A percentile compares a stretch with the other conserved stretches of the same genome.
Evolutionary conservation across 2,113 vertebrate species (phyloP).

Genomic region (Actenoides lindsayi): DNA sequence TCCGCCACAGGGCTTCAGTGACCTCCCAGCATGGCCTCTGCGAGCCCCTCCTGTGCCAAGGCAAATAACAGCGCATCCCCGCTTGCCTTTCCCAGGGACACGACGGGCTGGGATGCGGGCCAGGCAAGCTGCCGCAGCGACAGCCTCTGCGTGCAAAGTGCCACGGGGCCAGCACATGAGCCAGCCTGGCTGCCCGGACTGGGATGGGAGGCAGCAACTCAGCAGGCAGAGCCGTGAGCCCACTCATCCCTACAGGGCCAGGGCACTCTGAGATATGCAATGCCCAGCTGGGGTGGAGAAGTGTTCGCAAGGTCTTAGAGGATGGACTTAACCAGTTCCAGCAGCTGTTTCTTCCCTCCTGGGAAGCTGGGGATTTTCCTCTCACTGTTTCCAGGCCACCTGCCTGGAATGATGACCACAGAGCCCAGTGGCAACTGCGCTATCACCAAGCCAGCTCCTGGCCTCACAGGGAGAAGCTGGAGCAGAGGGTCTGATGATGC

Average conservation of each 20-base stretch:
- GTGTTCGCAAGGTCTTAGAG: background rate
- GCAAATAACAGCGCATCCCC: background rate
- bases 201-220: background rate
- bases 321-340: background rate
- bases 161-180: background rate
- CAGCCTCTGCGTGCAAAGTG: background rate
- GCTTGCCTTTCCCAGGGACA: background rate
- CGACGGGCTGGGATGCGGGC: fast-evolving
- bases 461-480: background rate
- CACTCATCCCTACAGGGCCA: background rate
- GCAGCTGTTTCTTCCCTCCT: background rate
- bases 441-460: background rate
- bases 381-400: background rate
- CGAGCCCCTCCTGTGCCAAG: background rate
- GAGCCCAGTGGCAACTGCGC: background rate
- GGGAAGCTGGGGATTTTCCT: background rate
- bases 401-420: background rate
- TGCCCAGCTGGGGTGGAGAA: background rate
- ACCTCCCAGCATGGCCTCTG: background rate
- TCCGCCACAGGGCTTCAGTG: background rate
- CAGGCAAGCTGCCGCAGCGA: background rate
- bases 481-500: background rate
- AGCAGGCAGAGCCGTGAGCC: background rate
- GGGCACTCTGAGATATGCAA: background rate
- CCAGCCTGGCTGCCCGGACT: background rate